phyloP scores from a whole-genome alignment of 2,888 invertebrate genomes.

The Tridacna gigas region DNA sequence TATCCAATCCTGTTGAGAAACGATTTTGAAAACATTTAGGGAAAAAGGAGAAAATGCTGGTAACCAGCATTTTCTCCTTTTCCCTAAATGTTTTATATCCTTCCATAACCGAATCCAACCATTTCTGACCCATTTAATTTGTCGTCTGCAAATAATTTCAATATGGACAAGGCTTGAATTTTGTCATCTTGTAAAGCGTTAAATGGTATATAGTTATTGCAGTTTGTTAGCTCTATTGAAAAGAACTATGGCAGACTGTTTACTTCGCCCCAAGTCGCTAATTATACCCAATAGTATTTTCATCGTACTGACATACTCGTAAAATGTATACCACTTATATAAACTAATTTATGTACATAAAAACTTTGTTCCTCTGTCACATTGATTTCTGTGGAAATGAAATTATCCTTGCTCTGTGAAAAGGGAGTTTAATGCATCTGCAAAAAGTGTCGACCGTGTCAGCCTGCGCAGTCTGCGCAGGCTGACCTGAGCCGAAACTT shows the following conservation, averaged over 20 bases:
- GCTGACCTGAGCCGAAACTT: too few relatives aligned
- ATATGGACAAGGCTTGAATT: not conserved
- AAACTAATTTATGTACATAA: too few relatives aligned
- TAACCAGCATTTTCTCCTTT: not conserved
- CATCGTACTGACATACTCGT: conserved; percentile 2
- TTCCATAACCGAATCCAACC: too few relatives aligned
- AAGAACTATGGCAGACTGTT: not conserved
- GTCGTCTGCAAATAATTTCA: too few relatives aligned
- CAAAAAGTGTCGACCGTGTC: too few relatives aligned
- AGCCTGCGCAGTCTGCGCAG: too few relatives aligned
- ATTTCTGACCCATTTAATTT: too few relatives aligned
- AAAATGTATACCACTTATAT: not conserved
- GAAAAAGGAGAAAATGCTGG: not conserved
- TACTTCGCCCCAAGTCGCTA: conserved; percentile 5
- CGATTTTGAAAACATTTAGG: not conserved
- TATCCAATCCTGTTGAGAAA: not conserved
- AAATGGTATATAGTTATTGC: not conserved
- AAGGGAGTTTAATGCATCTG: too few relatives aligned
- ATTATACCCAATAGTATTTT: conserved; percentile 14
- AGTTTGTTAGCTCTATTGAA: not conserved
- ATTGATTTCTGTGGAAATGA: too few relatives aligned
- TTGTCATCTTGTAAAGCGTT: not conserved
- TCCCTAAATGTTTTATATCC: not conserved
- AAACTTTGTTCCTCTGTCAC: too few relatives aligned
- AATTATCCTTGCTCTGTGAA: too few relatives aligned